Conservation (phyloP, 2,888 invertebrate species). For the Ecliptopera silaceata region DNA sequence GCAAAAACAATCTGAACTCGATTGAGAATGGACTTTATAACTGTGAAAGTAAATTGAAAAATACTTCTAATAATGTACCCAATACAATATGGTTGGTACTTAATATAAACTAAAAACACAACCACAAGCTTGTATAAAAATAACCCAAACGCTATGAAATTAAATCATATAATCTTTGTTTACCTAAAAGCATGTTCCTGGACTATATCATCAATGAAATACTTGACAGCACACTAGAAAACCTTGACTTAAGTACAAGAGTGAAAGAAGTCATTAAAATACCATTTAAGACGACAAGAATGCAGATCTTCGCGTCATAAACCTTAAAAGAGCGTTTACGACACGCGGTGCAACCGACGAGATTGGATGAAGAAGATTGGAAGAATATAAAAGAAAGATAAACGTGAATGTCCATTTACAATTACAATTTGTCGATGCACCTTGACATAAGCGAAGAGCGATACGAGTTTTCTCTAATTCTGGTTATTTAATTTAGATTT, state of each 20-base stretch:
- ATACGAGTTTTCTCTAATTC: background rate
- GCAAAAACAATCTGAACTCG: slow-evolving; percentile 1
- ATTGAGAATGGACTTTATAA: slow-evolving; percentile 3
- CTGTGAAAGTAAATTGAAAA: background rate
- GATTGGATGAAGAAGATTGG: slow-evolving; percentile 33
- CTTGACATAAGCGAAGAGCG: background rate
- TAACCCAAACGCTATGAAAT: no score
- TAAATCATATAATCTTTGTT: no score
- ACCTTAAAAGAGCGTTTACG: slow-evolving; percentile 33
- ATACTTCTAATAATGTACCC: no score
- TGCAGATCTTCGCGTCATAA: slow-evolving; percentile 28
- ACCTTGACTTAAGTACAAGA: background rate
- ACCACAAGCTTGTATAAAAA: no score
- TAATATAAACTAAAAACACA: no score
- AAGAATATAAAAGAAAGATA: slow-evolving; percentile 25
- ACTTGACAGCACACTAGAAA: no score
- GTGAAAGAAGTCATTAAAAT: background rate
- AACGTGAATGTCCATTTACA: slow-evolving; percentile 18
- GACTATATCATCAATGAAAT: no score
- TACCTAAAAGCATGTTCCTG: no score
- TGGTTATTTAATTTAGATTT: no score
- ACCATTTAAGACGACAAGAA: slow-evolving; percentile 6
- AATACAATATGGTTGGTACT: no score
- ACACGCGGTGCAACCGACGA: slow-evolving; percentile 23
- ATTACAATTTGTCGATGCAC: slow-evolving; percentile 20